Percentiles rank a stretch among this genome's conserved stretches.
phyloP scores from a whole-genome alignment of 2,113 vertebrate genomes.

The Ranitomeya imitator region DNA sequence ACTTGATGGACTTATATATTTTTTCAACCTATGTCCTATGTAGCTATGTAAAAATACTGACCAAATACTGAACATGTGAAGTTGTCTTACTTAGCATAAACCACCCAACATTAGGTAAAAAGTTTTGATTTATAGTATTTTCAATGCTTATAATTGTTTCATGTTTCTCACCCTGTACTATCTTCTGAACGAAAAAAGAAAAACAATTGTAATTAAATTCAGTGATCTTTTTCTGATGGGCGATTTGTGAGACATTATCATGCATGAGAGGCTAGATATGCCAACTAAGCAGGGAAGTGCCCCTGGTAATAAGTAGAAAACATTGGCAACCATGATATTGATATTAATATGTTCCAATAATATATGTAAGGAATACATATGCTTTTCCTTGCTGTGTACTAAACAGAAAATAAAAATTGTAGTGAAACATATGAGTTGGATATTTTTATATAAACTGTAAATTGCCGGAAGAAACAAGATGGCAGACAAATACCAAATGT shows the following conservation, averaged over 20 bases:
- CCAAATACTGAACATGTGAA: too few relatives aligned
- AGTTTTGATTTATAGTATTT: neutral
- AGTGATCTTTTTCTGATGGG: neutral
- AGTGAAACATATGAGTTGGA: slow-evolving; percentile 30
- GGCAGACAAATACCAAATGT: slow-evolving; percentile 54
- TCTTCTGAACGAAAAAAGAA: neutral
- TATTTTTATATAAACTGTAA: slow-evolving; percentile 35
- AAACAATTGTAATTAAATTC: neutral
- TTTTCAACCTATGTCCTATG: too few relatives aligned
- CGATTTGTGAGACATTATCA: neutral
- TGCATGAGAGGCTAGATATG: neutral
- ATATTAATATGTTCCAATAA: neutral
- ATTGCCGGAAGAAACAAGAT: slow-evolving; percentile 45
- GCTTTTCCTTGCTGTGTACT: neutral
- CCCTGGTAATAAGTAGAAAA: neutral
- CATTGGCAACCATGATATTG: neutral
- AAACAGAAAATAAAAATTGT: slow-evolving; percentile 4
- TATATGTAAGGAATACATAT: slow-evolving; percentile 18
- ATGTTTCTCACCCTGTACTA: neutral
- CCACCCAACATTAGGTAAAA: neutral
- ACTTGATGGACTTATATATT: too few relatives aligned
- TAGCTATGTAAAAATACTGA: too few relatives aligned
- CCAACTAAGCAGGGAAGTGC: neutral
- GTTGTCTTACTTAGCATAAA: neutral
- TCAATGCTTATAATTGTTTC: neutral